phyloP scores from a whole-genome alignment of 2,113 vertebrate genomes.

The Tyto alba region DNA sequence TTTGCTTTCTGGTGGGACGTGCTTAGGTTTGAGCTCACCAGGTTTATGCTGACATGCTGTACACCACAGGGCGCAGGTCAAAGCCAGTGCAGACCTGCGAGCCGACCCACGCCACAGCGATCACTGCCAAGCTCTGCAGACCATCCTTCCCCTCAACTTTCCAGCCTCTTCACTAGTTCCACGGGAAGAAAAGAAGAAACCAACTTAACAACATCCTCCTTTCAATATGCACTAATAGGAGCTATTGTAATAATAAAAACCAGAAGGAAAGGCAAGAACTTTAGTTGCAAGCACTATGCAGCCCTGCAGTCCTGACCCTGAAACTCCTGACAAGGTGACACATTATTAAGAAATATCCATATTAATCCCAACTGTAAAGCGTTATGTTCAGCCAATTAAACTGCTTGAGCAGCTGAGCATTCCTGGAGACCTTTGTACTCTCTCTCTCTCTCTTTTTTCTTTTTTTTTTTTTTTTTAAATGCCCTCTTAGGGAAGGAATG shows the following conservation, averaged over 20 bases:
- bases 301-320: not conserved
- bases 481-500: not conserved
- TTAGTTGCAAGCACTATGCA: not conserved
- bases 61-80: not conserved
- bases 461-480: not conserved
- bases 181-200: not conserved
- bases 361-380: conserved; percentile 15
- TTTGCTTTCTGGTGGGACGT: conserved; percentile 36
- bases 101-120: not conserved
- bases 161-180: not conserved
- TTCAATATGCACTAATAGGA: not conserved
- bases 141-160: not conserved
- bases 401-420: not conserved
- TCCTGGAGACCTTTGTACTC: not conserved
- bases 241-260: not conserved
- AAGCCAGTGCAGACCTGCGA: not conserved
- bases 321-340: conserved; percentile 33
- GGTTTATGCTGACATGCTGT: conserved; percentile 8
- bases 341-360: not conserved
- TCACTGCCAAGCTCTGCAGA: not conserved
- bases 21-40: conserved; percentile 47
- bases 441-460: not conserved
- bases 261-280: not conserved
- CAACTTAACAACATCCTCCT: not conserved
- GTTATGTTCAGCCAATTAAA: conserved; percentile 1